These are phyloP conservation scores for Dendrocincla fuliginosa DNA, from an alignment of 2,797 vertebrate species.

Conservation along the genomic window DNA sequence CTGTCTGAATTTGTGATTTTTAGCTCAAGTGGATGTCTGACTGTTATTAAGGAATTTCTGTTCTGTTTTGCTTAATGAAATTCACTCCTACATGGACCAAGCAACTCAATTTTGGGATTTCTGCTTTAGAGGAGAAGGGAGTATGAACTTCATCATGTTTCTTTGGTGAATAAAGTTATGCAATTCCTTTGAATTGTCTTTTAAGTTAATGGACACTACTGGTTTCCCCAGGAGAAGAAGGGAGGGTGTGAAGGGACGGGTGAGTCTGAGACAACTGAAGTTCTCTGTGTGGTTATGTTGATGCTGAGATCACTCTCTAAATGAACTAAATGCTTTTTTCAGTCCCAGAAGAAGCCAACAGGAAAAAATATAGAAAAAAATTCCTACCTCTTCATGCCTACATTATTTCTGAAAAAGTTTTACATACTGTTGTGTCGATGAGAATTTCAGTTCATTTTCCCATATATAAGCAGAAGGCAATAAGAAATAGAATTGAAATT, in stretches of 20 bases:
- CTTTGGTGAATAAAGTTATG: neutral
- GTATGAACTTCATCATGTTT: neutral
- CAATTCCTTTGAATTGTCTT: neutral
- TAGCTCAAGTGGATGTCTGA: neutral
- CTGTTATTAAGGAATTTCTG: neutral
- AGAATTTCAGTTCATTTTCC: neutral
- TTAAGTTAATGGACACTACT: neutral
- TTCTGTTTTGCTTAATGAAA: conserved; percentile 4
- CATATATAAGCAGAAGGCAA: neutral
- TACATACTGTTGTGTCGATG: neutral
- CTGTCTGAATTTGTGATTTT: neutral
- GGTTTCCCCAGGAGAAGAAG: neutral
- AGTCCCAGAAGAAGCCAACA: neutral
- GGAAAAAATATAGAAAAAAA: fast-evolving
- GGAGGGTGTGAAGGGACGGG: neutral
- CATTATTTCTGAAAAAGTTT: neutral
- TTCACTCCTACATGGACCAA: neutral
- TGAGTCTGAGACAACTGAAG: neutral
- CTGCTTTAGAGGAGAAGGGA: neutral
- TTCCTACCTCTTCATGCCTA: neutral
- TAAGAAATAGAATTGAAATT: neutral
- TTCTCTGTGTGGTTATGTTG: neutral
- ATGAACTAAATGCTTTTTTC: neutral
- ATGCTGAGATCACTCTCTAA: neutral
- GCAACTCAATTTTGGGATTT: neutral